A percentile compares a stretch with the other conserved stretches of the same genome.
These are phyloP conservation scores for Typhlichthys eigenmanni DNA, from an alignment of 2,797 vertebrate species.

Conservation along the genomic window DNA sequence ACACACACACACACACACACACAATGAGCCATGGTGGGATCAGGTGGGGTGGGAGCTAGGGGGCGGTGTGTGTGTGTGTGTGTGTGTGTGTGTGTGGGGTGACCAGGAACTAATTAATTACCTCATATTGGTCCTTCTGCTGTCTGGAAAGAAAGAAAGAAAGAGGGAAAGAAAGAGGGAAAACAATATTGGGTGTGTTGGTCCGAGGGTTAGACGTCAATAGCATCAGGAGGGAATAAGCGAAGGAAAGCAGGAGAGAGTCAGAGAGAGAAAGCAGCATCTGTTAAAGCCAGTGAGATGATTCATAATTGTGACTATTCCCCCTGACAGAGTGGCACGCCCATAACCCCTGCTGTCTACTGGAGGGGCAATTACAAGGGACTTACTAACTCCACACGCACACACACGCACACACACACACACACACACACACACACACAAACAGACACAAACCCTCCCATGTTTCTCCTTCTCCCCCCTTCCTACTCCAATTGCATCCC, in stretches of 20 bases:
- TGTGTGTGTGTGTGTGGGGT: conserved; percentile 15
- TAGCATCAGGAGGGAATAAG: conserved; percentile 10
- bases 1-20: conserved; percentile 4
- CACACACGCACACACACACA: conserved; percentile 3
- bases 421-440: conserved; percentile 9
- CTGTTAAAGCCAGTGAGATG: conserved; percentile 53
- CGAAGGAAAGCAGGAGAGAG: background rate
- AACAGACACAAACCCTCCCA: conserved; percentile 1
- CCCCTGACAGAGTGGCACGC: conserved; percentile 45
- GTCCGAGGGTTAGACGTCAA: conserved; percentile 12
- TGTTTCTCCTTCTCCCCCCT: background rate
- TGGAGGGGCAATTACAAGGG: conserved; percentile 50
- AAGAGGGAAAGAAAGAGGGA: background rate
- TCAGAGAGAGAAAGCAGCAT: conserved; percentile 25
- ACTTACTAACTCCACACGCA: conserved; percentile 26
- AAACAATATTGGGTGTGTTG: conserved; percentile 8
- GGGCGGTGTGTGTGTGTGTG: conserved; percentile 20
- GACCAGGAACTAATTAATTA: conserved; percentile 65
- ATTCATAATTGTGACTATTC: conserved; percentile 65
- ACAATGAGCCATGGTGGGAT: conserved; percentile 21
- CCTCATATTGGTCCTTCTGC: conserved; percentile 60
- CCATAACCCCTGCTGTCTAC: conserved; percentile 52
- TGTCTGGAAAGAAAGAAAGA: conserved; percentile 30
- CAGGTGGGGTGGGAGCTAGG: conserved; percentile 45
- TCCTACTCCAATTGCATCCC: background rate